phyloP scores from a whole-genome alignment of 2,113 vertebrate genomes.

The Polypterus bichir region DNA sequence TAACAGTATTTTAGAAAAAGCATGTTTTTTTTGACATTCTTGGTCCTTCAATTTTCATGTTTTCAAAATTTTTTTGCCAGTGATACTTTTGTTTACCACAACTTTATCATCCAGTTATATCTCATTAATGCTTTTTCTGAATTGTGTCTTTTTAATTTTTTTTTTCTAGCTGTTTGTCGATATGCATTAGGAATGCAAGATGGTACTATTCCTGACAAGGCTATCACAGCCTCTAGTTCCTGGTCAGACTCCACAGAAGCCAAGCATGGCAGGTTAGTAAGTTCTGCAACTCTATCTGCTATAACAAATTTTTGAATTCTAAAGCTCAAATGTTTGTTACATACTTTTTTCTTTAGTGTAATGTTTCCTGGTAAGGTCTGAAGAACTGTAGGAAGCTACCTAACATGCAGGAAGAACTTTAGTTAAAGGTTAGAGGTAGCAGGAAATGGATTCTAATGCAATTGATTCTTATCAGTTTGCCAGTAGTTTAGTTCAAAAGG shows the following conservation, averaged over 20 bases:
- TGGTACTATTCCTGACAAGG: slow-evolving; percentile 72
- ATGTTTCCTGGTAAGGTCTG: not conserved
- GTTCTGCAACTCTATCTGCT: not conserved
- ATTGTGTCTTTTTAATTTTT: too few relatives aligned
- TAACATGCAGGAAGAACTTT: not conserved
- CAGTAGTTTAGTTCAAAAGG: too few relatives aligned
- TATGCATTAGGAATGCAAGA: slow-evolving; percentile 92
- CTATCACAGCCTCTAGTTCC: slow-evolving; percentile 75
- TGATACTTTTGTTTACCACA: too few relatives aligned
- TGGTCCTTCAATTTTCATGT: too few relatives aligned
- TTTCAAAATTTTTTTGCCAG: too few relatives aligned
- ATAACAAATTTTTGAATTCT: not conserved
- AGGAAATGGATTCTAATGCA: not conserved
- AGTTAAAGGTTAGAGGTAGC: not conserved
- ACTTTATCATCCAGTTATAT: not conserved
- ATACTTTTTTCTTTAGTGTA: too few relatives aligned
- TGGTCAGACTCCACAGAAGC: slow-evolving; percentile 90
- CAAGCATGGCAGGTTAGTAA: slow-evolving; percentile 69
- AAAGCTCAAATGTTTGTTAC: too few relatives aligned
- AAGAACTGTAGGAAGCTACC: not conserved
- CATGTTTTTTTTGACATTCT: too few relatives aligned
- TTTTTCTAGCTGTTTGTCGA: slow-evolving; percentile 63
- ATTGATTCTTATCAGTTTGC: too few relatives aligned
- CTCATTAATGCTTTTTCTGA: too few relatives aligned
- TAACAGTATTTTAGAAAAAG: too few relatives aligned